These are phyloP conservation scores for Pantherophis guttatus DNA, from an alignment of 2,113 vertebrate species.

Conservation along the genomic window DNA sequence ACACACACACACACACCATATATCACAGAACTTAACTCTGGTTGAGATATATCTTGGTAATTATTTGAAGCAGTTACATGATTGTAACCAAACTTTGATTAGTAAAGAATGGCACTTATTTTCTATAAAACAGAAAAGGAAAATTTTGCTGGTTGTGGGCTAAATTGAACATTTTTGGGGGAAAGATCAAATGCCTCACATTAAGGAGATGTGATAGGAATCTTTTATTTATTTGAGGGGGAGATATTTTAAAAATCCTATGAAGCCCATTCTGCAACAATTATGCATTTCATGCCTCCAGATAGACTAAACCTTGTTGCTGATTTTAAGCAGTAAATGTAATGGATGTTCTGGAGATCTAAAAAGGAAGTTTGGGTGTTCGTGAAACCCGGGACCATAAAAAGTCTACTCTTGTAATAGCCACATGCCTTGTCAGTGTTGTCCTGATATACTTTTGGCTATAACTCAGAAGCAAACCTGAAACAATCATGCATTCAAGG, in stretches of 20 bases:
- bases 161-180: not conserved
- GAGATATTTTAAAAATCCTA: not conserved
- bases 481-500: not conserved
- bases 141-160: not conserved
- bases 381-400: not conserved
- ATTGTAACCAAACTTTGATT: not conserved
- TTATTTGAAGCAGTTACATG: not conserved
- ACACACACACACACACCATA: no score
- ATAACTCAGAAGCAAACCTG: not conserved
- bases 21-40: not conserved
- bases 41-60: not conserved
- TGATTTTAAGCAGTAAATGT: not conserved
- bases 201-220: not conserved
- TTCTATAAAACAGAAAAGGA: not conserved
- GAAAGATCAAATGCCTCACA: not conserved
- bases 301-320: not conserved
- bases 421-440: not conserved
- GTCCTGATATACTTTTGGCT: not conserved
- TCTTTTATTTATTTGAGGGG: not conserved
- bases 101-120: not conserved
- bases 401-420: not conserved
- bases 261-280: not conserved
- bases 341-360: not conserved
- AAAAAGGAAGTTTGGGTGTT: not conserved
- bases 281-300: not conserved